Percentiles rank a stretch among this genome's conserved stretches.
Evolutionary conservation across 1,140 invertebrate species (phyloP).

Genomic region (Pseudomyrmex cubaensis): DNA sequence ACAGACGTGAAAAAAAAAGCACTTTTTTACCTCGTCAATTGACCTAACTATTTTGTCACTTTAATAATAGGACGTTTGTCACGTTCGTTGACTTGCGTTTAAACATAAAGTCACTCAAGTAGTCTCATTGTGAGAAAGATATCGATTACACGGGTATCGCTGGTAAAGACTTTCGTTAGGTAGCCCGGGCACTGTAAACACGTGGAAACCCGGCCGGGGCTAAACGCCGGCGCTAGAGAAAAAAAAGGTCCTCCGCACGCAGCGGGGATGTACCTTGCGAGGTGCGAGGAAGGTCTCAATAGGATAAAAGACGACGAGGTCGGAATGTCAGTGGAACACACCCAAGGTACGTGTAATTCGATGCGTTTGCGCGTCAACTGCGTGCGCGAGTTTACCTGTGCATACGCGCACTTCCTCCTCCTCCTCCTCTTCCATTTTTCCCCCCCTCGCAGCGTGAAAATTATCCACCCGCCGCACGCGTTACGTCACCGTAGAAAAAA

Average conservation of each 20-base stretch:
- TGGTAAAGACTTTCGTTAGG: conserved; percentile 44
- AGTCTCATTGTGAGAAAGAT: conserved; percentile 50
- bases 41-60: conserved; percentile 22
- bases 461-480: conserved; percentile 22
- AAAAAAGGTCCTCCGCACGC: conserved; percentile 57
- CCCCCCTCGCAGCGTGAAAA: conserved; percentile 25
- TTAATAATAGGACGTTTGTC: conserved; percentile 7
- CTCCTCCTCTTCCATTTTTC: too few relatives aligned
- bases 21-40: neutral
- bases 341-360: conserved; percentile 71
- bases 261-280: neutral
- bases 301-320: conserved; percentile 72
- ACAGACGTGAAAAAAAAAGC: too few relatives aligned
- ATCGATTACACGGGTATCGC: conserved; percentile 52
- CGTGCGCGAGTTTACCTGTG: conserved; percentile 13
- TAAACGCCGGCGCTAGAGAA: conserved; percentile 62
- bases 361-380: conserved; percentile 58
- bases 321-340: conserved; percentile 70
- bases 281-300: conserved; percentile 42
- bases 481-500: conserved; percentile 53
- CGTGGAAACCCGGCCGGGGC: conserved; percentile 37
- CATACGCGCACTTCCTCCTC: neutral
- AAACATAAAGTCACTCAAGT: conserved; percentile 22
- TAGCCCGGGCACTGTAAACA: conserved; percentile 67
- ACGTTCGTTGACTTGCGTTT: neutral